Conservation (phyloP, 2,888 invertebrate species). For the Andrena marginata region DNA sequence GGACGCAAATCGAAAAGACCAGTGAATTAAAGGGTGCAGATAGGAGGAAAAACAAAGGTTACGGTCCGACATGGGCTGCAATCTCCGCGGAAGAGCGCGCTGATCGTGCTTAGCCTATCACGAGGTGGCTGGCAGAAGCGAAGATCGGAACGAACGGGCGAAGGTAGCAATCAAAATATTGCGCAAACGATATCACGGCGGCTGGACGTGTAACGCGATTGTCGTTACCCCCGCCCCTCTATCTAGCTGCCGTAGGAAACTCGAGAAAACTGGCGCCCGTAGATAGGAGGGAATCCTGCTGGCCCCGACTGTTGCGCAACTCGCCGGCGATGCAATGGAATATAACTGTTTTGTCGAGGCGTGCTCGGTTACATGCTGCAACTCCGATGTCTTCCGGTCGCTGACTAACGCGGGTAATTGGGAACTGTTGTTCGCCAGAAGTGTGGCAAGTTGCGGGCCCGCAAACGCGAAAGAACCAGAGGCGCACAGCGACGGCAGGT, state of each 20-base stretch:
- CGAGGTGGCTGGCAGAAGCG: slow-evolving; percentile 40
- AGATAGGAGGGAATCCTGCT: slow-evolving; percentile 18
- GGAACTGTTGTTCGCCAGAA: slow-evolving; percentile 49
- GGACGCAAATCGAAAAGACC: neutral
- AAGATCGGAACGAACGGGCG: slow-evolving; percentile 29
- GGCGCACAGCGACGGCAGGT: neutral
- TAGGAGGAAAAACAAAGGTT: slow-evolving; percentile 27
- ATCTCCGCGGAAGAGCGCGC: slow-evolving; percentile 30
- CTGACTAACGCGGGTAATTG: slow-evolving; percentile 51
- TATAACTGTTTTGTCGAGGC: slow-evolving; percentile 54
- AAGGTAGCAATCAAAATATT: slow-evolving; percentile 70
- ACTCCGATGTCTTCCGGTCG: slow-evolving; percentile 43
- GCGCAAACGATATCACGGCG: slow-evolving; percentile 63
- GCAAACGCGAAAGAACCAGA: slow-evolving; percentile 13
- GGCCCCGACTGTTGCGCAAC: slow-evolving; percentile 30
- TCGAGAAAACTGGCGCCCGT: slow-evolving; percentile 47
- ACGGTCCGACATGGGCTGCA: slow-evolving; percentile 21
- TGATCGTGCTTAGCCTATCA: slow-evolving; percentile 65
- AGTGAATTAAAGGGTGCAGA: neutral
- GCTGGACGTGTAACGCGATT: slow-evolving; percentile 48
- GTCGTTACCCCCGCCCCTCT: slow-evolving; percentile 26
- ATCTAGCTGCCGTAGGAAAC: neutral
- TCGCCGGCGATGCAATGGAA: slow-evolving; percentile 25
- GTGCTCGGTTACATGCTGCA: slow-evolving; percentile 49
- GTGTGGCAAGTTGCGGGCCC: slow-evolving; percentile 36